These are phyloP conservation scores for Chlorops oryzae DNA, from an alignment of 1,140 invertebrate species.

Conservation along the genomic window DNA sequence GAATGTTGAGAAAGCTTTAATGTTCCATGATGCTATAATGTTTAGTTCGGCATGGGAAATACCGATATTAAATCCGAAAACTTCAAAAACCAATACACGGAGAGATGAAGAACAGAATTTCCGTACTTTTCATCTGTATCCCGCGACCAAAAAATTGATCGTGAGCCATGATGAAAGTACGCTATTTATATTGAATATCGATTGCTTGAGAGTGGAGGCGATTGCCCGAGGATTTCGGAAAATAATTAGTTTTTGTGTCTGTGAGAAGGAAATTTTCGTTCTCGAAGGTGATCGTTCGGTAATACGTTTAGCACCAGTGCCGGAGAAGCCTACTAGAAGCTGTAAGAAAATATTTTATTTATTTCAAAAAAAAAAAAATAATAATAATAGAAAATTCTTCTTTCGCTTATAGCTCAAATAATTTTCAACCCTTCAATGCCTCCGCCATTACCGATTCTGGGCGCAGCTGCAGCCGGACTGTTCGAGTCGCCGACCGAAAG, in stretches of 20 bases:
- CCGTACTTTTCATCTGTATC: constrained; percentile 61
- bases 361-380: not conserved
- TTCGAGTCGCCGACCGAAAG: constrained; percentile 30
- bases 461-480: constrained; percentile 18
- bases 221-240: constrained; percentile 48
- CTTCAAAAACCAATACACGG: constrained; percentile 6
- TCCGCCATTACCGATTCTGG: constrained; percentile 34
- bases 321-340: constrained; percentile 36
- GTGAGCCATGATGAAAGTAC: constrained; percentile 63
- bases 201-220: constrained; percentile 52
- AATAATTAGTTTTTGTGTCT: constrained; percentile 38
- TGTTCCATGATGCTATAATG: constrained; percentile 68
- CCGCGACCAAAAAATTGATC: constrained; percentile 62
- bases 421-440: constrained; percentile 43
- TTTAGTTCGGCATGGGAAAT: constrained; percentile 57
- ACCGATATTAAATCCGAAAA: constrained; percentile 61
- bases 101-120: constrained; percentile 49
- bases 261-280: constrained; percentile 64
- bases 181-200: constrained; percentile 70
- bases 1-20: constrained; percentile 73
- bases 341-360: constrained; percentile 10
- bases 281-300: constrained; percentile 60
- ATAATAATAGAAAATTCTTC: not conserved
- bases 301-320: constrained; percentile 53
- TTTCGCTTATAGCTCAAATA: constrained; percentile 21